These are phyloP conservation scores for Thalassarche chlororhynchos DNA, from an alignment of 2,113 vertebrate genomes.

Conservation along the genomic window DNA sequence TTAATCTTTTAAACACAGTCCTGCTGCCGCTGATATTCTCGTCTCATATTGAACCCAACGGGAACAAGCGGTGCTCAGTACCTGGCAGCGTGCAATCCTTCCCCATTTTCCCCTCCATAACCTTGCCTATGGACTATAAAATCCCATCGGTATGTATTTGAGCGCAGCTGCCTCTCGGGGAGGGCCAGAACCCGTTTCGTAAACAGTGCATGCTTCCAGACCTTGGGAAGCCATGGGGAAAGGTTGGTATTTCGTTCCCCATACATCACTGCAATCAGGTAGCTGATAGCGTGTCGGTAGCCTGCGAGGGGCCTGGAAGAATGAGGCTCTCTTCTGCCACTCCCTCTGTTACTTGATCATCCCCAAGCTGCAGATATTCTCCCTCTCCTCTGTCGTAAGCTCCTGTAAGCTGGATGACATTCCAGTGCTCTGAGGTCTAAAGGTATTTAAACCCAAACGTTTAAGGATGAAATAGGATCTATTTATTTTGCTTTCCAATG, in stretches of 20 bases:
- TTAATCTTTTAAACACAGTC: not conserved
- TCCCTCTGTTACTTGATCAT: not conserved
- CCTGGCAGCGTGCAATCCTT: not conserved
- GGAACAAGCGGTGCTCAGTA: not conserved
- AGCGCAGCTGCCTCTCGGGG: not conserved
- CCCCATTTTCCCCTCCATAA: not conserved
- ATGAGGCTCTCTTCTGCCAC: not conserved
- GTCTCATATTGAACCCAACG: fast-evolving
- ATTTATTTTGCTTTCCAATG: not conserved
- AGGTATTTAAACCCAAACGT: not conserved
- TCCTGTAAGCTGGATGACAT: not conserved
- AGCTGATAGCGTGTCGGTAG: not conserved
- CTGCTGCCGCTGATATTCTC: not conserved
- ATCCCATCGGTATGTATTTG: not conserved
- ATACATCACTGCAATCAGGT: not conserved
- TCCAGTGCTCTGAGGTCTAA: not conserved
- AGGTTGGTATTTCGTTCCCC: fast-evolving
- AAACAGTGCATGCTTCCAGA: not conserved
- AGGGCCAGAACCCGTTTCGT: not conserved
- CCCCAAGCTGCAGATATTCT: not conserved
- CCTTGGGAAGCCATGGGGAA: not conserved
- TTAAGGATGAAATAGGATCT: not conserved
- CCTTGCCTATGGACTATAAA: not conserved
- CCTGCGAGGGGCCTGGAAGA: not conserved
- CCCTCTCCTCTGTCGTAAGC: not conserved